Evolutionary conservation across 2,888 invertebrate species (phyloP), one percentile per base, ranked within the genome.

Genomic region (Drosophila ezoana): DNA sequence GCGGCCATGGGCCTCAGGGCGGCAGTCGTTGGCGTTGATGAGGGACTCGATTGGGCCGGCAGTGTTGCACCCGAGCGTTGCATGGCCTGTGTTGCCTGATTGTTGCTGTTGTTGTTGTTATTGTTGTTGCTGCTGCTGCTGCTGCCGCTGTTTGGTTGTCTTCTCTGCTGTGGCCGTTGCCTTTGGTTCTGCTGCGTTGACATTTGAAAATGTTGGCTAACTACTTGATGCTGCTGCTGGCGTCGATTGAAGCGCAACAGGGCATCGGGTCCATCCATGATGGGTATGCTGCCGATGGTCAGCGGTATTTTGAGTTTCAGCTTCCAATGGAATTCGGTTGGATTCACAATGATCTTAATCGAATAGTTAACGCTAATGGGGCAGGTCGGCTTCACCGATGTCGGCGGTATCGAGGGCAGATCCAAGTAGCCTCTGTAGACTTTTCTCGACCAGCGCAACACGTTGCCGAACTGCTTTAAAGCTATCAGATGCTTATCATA

Each of bases 321-420:
- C 90, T 95, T 95, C 87, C 94, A 93, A 80, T 96, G 95, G 88
- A 94, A 93, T 33, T 95, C 95, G 8, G 94, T 93, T 77, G 92
- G 92, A 67, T 90, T 92, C 13, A 92, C 88, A 47, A 89, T 93
- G 89, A 96, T 95, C 93, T 95, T 95, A 38, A 96, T 91, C 81
- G 94, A 94, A 92, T 96, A 96, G 87, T 95, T 95, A 81, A 96
- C 92, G 91, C 95, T 95, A 80, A 96, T 96, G 51, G 96, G 94
- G 72, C 94, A 94, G 83, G 96, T 95, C 82, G 95, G 95, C 64
- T 94, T 94, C 28, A 96, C 93, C 92, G 96, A 95, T 13, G 96
- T 95, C 0, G 96, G 96, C 35, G 96, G 96, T 89, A 96, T 93
- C 9, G 96, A 94, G 0, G 96, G 96, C 64, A 96, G 92, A 72